Percentiles rank a stretch among this genome's conserved stretches.
Evolutionary conservation across 2,888 invertebrate genomes (phyloP).

Genomic region (Hoplodrina blanda): DNA sequence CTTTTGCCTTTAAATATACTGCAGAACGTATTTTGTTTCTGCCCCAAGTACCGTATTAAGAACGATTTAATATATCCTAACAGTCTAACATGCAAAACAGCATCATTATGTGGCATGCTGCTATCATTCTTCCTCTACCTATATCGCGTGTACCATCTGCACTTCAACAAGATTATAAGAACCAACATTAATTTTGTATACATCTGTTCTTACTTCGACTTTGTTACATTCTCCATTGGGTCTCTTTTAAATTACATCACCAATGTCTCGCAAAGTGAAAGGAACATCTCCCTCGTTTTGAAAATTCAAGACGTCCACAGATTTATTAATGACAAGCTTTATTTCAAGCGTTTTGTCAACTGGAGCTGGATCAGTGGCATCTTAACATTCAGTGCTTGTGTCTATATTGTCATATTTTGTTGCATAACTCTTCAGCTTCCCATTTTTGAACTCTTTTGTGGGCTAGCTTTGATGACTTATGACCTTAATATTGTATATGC

Average conservation of each 20-base stretch:
- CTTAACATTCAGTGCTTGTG: not conserved
- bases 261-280: not conserved
- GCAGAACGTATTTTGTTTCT: conserved; percentile 28
- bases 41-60: conserved; percentile 46
- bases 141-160: too few relatives aligned
- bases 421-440: too few relatives aligned
- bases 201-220: not conserved
- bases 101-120: too few relatives aligned
- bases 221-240: not conserved
- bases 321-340: not conserved
- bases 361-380: not conserved
- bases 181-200: not conserved
- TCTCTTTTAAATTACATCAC: not conserved
- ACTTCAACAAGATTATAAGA: too few relatives aligned
- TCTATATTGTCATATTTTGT: too few relatives aligned
- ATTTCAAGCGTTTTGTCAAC: not conserved
- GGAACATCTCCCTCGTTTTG: not conserved
- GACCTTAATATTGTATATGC: conserved; percentile 26
- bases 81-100: not conserved
- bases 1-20: conserved; percentile 43
- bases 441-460: not conserved
- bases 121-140: too few relatives aligned
- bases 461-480: not conserved
- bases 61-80: conserved; percentile 41
- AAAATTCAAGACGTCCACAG: not conserved